A percentile compares a stretch with the other conserved stretches of the same genome.
Conservation (phyloP, 2,113 vertebrate genomes). For the Numida meleagris region DNA sequence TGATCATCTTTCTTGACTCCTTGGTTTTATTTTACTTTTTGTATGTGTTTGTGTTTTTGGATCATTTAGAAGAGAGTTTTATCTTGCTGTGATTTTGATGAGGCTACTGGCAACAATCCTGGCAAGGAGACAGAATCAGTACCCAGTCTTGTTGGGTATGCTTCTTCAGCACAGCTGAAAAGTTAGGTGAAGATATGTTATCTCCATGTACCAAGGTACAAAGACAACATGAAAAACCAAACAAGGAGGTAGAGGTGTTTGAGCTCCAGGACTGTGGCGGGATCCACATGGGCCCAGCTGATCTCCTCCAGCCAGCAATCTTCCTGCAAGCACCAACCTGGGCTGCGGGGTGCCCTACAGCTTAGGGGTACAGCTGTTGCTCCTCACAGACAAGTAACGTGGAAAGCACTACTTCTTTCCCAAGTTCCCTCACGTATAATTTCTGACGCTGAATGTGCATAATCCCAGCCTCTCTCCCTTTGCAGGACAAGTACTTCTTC, state of each 20-base stretch:
- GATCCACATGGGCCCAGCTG: accelerated
- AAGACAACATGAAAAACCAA: no score
- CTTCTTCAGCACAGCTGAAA: no score
- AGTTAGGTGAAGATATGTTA: no score
- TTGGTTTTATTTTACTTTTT: background rate
- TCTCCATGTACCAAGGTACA: no score
- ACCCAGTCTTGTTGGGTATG: background rate
- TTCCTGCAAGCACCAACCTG: background rate
- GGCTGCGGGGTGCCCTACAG: background rate
- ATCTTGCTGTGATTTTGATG: background rate
- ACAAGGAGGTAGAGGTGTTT: no score
- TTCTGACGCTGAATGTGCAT: background rate
- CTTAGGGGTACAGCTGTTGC: background rate
- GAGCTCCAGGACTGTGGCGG: background rate
- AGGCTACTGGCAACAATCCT: background rate
- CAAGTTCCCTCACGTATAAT: accelerated
- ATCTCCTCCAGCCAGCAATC: background rate
- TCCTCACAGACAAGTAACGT: background rate
- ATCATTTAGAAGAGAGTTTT: background rate
- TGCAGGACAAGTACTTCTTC: accelerated
- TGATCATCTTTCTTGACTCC: background rate
- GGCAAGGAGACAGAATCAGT: background rate
- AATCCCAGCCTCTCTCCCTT: background rate
- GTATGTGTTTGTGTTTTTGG: background rate
- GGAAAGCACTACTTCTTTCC: background rate